Percentiles rank a stretch among this genome's conserved stretches.
Evolutionary conservation across 1,140 invertebrate genomes (phyloP).

Genomic region (Drosophila malerkotliana): DNA sequence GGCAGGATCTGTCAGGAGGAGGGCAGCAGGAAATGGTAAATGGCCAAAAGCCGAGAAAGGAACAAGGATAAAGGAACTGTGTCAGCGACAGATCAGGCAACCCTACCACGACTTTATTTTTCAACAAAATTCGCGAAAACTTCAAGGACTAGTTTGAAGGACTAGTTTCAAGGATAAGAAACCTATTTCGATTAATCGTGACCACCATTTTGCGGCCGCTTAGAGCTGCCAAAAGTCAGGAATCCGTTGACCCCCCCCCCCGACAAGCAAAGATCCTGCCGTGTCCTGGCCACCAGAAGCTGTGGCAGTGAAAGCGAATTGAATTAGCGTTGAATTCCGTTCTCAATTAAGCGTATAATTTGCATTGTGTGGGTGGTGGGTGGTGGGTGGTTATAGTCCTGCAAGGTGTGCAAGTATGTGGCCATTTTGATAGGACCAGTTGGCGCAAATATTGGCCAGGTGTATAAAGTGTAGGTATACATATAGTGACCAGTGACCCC

Average conservation of each 20-base stretch:
- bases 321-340: slow-evolving; percentile 70
- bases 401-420: background rate
- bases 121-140: too few species aligned
- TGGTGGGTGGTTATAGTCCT: background rate
- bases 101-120: background rate
- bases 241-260: background rate
- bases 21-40: background rate
- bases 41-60: slow-evolving; percentile 16
- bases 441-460: slow-evolving; percentile 52
- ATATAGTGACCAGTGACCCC: too few species aligned
- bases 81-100: slow-evolving; percentile 36
- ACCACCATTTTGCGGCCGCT: slow-evolving; percentile 13
- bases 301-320: slow-evolving; percentile 46
- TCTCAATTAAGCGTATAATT: slow-evolving; percentile 73
- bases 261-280: background rate
- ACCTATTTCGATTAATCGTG: background rate
- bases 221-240: slow-evolving; percentile 15
- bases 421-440: slow-evolving; percentile 30
- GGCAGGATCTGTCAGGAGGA: background rate
- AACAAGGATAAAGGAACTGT: slow-evolving; percentile 47
- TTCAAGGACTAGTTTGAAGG: too few species aligned
- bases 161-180: background rate
- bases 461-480: slow-evolving; percentile 3
- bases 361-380: slow-evolving; percentile 22
- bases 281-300: background rate